These are phyloP conservation scores for Brachyalestes nurse DNA, from an alignment of 2,797 vertebrate species.

Conservation along the genomic window DNA sequence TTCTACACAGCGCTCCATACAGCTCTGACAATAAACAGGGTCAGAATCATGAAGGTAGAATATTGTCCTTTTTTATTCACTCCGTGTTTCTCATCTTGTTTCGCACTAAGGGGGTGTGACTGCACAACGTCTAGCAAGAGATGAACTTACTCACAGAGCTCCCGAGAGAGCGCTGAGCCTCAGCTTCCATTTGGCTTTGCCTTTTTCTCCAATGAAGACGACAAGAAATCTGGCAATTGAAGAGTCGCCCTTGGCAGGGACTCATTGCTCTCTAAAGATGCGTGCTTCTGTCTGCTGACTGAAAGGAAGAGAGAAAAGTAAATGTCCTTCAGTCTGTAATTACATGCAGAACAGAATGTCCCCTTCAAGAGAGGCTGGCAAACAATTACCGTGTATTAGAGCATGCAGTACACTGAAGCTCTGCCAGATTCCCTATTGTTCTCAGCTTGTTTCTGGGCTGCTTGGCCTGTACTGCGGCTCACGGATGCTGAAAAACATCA, in stretches of 20 bases:
- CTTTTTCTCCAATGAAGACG: slow-evolving; percentile 30
- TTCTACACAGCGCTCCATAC: slow-evolving; percentile 11
- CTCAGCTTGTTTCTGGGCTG: slow-evolving; percentile 13
- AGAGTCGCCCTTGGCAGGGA: slow-evolving; percentile 25
- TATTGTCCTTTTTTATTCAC: slow-evolving; percentile 8
- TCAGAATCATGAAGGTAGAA: slow-evolving; percentile 34
- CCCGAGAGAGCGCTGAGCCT: slow-evolving; percentile 6
- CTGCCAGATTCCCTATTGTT: slow-evolving; percentile 29
- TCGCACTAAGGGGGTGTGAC: slow-evolving; percentile 9
- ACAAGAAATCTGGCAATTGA: slow-evolving; percentile 30
- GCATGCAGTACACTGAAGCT: slow-evolving; percentile 8
- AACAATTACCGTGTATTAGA: slow-evolving; percentile 41
- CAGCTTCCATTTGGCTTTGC: slow-evolving; percentile 28
- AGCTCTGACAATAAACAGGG: slow-evolving; percentile 34
- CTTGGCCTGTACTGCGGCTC: background rate
- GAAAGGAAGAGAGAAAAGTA: slow-evolving; percentile 29
- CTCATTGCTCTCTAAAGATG: slow-evolving; percentile 31
- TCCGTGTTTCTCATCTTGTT: slow-evolving; percentile 31
- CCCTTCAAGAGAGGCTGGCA: slow-evolving; percentile 38
- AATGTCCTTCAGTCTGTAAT: slow-evolving; percentile 51
- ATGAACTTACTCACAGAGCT: slow-evolving; percentile 22
- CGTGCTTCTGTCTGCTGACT: slow-evolving; percentile 17
- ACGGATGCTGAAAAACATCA: slow-evolving; percentile 10
- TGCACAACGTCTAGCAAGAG: slow-evolving; percentile 23
- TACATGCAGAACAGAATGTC: slow-evolving; percentile 48